These are phyloP conservation scores for Seriola quinqueradiata DNA, from an alignment of 2,113 vertebrate genomes.

Conservation along the genomic window DNA sequence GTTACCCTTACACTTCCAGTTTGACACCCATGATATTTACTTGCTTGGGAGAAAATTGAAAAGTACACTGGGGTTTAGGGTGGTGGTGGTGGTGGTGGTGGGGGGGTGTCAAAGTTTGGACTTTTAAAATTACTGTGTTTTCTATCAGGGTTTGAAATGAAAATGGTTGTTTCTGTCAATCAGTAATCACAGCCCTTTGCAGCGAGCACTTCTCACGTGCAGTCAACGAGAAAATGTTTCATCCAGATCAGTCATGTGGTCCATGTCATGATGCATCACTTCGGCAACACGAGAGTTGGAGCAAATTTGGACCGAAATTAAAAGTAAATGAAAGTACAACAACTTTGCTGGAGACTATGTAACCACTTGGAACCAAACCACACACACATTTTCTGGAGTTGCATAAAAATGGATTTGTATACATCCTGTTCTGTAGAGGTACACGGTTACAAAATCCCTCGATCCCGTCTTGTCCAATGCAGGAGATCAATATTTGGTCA, in stretches of 20 bases:
- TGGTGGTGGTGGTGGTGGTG: too few species aligned
- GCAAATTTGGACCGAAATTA: conserved; percentile 22
- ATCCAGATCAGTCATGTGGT: conserved; percentile 45
- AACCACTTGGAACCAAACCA: too few species aligned
- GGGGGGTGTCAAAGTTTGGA: conserved; percentile 43
- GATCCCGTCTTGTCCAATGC: too few species aligned
- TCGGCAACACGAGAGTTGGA: background rate
- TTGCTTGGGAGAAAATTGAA: conserved; percentile 65
- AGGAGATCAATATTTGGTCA: too few species aligned
- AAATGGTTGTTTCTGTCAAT: conserved; percentile 62
- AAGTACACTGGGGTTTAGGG: conserved; percentile 59
- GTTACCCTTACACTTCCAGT: conserved; percentile 64
- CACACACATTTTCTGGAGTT: too few species aligned
- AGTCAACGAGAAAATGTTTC: conserved; percentile 41
- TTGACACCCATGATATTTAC: conserved; percentile 71
- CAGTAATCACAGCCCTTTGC: conserved; percentile 41
- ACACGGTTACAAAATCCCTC: too few species aligned
- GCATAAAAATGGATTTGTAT: too few species aligned
- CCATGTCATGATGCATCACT: conserved; percentile 32
- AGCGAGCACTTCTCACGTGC: conserved; percentile 11
- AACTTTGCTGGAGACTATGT: too few species aligned
- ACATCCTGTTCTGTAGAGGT: too few species aligned
- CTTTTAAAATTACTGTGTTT: conserved; percentile 48
- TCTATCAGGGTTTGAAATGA: conserved; percentile 16
- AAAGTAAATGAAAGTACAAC: too few species aligned